Conservation (phyloP, 2,888 invertebrate genomes). For the Electrophaes corylata region DNA sequence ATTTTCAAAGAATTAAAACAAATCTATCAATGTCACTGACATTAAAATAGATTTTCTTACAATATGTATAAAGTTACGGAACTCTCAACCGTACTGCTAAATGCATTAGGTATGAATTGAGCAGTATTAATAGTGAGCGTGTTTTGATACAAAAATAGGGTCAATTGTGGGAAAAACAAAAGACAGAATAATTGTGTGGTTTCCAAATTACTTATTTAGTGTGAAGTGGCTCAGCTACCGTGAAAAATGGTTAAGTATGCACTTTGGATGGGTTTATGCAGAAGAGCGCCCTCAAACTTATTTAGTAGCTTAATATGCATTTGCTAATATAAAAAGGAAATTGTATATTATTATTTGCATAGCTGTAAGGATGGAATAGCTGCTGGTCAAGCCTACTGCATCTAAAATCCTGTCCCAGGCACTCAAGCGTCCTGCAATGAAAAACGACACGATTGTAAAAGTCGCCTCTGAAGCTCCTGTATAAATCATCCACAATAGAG, state of each 20-base stretch:
- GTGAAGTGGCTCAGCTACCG: conserved; percentile 57
- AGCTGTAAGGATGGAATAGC: too few relatives aligned
- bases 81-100: conserved; percentile 40
- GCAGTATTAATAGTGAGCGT: conserved; percentile 19
- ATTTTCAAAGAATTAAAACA: conserved; percentile 48
- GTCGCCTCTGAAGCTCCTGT: too few relatives aligned
- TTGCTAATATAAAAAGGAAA: neutral
- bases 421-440: too few relatives aligned
- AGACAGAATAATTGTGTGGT: conserved; percentile 64
- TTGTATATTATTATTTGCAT: too few relatives aligned
- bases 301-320: too few relatives aligned
- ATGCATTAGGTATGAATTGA: conserved; percentile 26
- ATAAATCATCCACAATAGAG: too few relatives aligned
- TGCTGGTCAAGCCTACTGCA: too few relatives aligned
- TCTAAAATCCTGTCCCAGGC: too few relatives aligned
- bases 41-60: conserved; percentile 37
- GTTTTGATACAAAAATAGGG: conserved; percentile 46
- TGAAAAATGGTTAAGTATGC: conserved; percentile 70
- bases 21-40: conserved; percentile 69
- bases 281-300: neutral
- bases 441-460: too few relatives aligned
- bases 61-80: conserved; percentile 20
- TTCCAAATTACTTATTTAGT: conserved; percentile 68
- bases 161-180: conserved; percentile 68
- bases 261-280: conserved; percentile 50